Base-by-base conservation (phyloP, 37 sponge, comb jelly and placozoan genomes). In the Bolinopsis microptera region DNA sequence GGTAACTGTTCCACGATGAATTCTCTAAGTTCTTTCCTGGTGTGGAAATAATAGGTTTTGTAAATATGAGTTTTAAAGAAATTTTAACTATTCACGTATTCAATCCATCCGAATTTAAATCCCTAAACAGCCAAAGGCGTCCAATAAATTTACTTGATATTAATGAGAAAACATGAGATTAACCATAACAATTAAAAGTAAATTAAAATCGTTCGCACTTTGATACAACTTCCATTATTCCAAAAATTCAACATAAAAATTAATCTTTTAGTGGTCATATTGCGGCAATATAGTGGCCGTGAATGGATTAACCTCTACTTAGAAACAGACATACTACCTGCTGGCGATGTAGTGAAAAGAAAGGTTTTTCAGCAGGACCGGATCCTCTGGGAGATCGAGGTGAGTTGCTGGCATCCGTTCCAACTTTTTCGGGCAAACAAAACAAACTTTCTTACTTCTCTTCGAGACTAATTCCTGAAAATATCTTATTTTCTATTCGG, bases 381-480 rank as follows among this genome's bases (percentile, higher is more conserved):
- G 24, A 24, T 86, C 90, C 0, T 39, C 61, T 5, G 61, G 90
- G 3, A 86, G 28, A 5, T 34, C 38, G 8, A 36, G 2, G 16
- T 21, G 24, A 24, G 9, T 23, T 26, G 90, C 48, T 3, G 90
- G 90, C 2, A 86, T 1, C 5, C 61, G n/a, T 13, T 28, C 26
- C 41, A 86, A 5, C 18, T 8, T 28, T 24, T 5, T 24, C 18
- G 90, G 90, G 3, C 61, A 39, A 5, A 86, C 30, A 86, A 86
- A 86, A 28, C 90, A 86, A 0, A 86, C 90, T 34, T 35, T 28
- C 36, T 77, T 35, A 0, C 27, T 21, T 5, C 36, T 3, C 3
- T 35, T 32, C 9, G 80, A 77, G 5, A 77, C 35, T 5, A 77
- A 18, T 38, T 41, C 90, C 90, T 86, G 41, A 86, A 38, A 34